Percentiles rank a stretch among this genome's conserved stretches.
phyloP scores from a whole-genome alignment of 2,888 invertebrate genomes.

The Plagiodera versicolora region DNA sequence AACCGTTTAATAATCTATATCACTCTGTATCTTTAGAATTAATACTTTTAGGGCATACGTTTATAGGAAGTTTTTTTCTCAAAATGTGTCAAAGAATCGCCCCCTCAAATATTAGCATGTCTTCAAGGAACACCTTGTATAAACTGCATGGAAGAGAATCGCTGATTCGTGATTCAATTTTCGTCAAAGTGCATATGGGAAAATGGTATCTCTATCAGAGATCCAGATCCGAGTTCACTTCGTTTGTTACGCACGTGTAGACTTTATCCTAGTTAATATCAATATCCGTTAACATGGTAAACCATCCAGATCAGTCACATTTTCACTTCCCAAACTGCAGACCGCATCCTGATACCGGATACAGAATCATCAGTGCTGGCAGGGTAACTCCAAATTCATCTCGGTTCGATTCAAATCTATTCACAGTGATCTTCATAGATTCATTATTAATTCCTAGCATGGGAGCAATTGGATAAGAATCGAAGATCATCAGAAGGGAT shows the following conservation, averaged over 20 bases:
- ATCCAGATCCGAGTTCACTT: slow-evolving; percentile 15
- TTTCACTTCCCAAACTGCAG: slow-evolving; percentile 29
- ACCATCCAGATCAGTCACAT: slow-evolving; percentile 38
- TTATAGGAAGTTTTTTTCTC: no score
- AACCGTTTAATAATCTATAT: no score
- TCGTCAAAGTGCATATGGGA: slow-evolving; percentile 13
- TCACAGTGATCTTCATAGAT: no score
- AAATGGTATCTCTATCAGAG: slow-evolving; percentile 16
- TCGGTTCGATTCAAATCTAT: no score
- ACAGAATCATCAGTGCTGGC: neutral
- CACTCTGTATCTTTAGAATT: no score
- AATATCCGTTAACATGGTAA: slow-evolving; percentile 47
- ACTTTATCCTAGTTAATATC: slow-evolving; percentile 45
- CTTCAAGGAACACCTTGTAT: no score
- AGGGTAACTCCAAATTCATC: slow-evolving; percentile 14
- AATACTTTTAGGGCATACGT: no score
- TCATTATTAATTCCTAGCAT: no score
- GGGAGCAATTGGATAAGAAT: no score
- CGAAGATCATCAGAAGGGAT: no score
- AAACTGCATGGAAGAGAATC: neutral
- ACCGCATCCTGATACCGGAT: slow-evolving; percentile 20
- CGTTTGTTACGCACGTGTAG: slow-evolving; percentile 29
- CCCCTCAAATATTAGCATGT: no score
- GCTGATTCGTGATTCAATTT: neutral
- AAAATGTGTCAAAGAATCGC: no score